phyloP scores from a whole-genome alignment of 2,113 vertebrate genomes.

The Puffinus mauretanicus region DNA sequence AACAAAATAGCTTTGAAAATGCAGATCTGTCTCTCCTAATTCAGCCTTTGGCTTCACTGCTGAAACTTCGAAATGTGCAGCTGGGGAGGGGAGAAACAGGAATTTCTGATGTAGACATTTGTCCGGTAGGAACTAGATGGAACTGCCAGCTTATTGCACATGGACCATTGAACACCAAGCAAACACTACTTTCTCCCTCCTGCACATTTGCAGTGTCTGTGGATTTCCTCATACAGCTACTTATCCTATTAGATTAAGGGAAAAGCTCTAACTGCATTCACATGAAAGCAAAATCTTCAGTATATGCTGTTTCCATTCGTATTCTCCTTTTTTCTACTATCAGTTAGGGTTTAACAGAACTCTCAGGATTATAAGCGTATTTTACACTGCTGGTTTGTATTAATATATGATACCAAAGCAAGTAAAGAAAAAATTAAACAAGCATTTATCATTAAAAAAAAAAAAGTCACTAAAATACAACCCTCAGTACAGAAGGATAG shows the following conservation, averaged over 20 bases:
- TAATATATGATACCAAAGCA: not conserved
- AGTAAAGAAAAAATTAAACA: not conserved
- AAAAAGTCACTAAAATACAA: not conserved
- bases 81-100: not conserved
- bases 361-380: not conserved
- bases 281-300: slow-evolving; percentile 5
- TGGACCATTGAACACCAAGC: slow-evolving; percentile 31
- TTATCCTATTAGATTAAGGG: slow-evolving; percentile 24
- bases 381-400: not conserved
- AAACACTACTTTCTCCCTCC: slow-evolving; percentile 14
- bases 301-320: not conserved
- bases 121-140: slow-evolving; percentile 11
- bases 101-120: not conserved
- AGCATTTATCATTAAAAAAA: not conserved
- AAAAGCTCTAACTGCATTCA: slow-evolving; percentile 20
- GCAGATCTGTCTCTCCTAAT: not conserved
- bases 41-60: not conserved
- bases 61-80: not conserved
- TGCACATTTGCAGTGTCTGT: not conserved
- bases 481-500: not conserved
- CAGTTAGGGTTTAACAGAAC: not conserved
- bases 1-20: not conserved
- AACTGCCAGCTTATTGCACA: slow-evolving; percentile 11
- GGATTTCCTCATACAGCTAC: slow-evolving; percentile 24
- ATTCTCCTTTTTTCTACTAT: not conserved